phyloP scores from a whole-genome alignment of 2,888 invertebrate species.

The Latrodectus hesperus region DNA sequence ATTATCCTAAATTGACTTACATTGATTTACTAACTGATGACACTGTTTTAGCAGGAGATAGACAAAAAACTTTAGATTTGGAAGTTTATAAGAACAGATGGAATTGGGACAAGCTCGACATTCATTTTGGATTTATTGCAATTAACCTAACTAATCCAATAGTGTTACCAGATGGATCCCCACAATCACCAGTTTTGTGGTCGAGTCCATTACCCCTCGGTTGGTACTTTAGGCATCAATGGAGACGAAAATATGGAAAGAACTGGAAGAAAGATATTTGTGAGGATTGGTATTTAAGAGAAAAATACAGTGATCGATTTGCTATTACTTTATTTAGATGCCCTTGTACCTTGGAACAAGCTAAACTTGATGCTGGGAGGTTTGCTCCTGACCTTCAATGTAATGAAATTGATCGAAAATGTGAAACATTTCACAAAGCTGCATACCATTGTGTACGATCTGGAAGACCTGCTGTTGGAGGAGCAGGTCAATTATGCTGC shows the following conservation, averaged over 20 bases:
- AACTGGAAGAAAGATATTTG: constrained; percentile 88
- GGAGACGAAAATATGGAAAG: constrained; percentile 84
- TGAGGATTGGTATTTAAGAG: constrained; percentile 91
- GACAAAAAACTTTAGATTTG: constrained; percentile 74
- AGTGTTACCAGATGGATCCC: constrained; percentile 78
- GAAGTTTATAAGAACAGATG: constrained; percentile 81
- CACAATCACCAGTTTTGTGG: constrained; percentile 87
- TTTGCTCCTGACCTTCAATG: constrained; percentile 92
- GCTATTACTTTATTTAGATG: constrained; percentile 77
- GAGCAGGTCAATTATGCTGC: constrained; percentile 97
- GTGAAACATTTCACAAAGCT: constrained; percentile 89
- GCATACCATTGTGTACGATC: constrained; percentile 94
- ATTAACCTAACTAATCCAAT: constrained; percentile 89
- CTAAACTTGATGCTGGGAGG: constrained; percentile 91
- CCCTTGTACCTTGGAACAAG: constrained; percentile 93
- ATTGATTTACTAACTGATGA: constrained; percentile 78
- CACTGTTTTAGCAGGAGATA: constrained; percentile 38
- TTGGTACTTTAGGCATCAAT: constrained; percentile 94
- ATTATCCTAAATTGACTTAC: constrained; percentile 85
- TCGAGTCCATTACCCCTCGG: constrained; percentile 92
- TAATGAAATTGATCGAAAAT: constrained; percentile 83
- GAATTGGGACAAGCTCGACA: constrained; percentile 82
- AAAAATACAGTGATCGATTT: constrained; percentile 88
- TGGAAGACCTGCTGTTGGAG: constrained; percentile 89
- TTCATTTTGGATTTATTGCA: constrained; percentile 90